Evolutionary conservation across 2,888 invertebrate genomes (phyloP), one percentile per base, ranked within the genome.

Genomic region (Thera britannica): DNA sequence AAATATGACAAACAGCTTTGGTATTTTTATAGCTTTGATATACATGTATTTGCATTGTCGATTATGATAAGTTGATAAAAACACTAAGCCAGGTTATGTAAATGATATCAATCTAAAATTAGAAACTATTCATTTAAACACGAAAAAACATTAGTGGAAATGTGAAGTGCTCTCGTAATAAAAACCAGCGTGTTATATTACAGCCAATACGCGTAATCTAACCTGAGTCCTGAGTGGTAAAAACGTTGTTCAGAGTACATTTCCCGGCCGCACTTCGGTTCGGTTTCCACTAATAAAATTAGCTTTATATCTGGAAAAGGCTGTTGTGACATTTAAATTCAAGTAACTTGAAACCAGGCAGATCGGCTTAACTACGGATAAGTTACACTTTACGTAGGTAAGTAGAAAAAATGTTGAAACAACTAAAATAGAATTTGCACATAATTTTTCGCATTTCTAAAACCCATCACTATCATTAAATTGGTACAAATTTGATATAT

Each of bases 171-270:
- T 12, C 44, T 23, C 44, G 23, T 44, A 44, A 83, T 83, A 23
- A 23, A 23, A 23, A 23, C 23, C 23, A 23, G 23, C 23, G 23
- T 4, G 3, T 38, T 38, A 46, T 46, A 46, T 48, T 64, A 44
- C 72, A 70, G 76, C 74, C 58, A 67, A 73, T 79, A 76, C 80
- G n/a, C 79, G 80, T 81, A 80, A 82, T 74, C 72, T 64, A 68
- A 67, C 61, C 38, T 23, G 23, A 23, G 23, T 23, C 23, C 38
- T 38, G 6, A 46, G 44, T 9, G 44, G 44, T 46, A 9, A 7
- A 44, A 44, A 44, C 44, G 2, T 38, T 38, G 5, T 38, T 23
- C 23, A 23, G 23, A 23, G 23, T 23, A 23, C 23, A 23, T 23
- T 23, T 23, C 23, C 23, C 23, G 23, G 23, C 23, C 23, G 23